Percentiles rank a stretch among this genome's conserved stretches.
Conservation (phyloP, 2,888 invertebrate genomes). For the Parnassius glacialis region DNA sequence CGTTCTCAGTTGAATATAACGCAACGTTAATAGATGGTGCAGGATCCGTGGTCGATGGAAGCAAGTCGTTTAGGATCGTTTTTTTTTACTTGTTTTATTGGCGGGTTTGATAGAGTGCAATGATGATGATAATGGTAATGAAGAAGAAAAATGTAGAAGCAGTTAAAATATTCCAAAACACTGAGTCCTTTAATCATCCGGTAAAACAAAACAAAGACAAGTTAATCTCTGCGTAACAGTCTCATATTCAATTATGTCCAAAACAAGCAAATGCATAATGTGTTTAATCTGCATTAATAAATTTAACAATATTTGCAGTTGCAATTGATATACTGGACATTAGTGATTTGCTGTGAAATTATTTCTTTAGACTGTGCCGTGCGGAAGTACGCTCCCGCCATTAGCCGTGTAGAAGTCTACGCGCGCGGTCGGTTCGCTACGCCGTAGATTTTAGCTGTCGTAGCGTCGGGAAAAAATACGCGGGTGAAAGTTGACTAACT, state of each 20-base stretch:
- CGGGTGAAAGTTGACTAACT: slow-evolving; percentile 32
- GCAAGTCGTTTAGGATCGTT: too few relatives aligned
- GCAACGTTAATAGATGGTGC: too few relatives aligned
- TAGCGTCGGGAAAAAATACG: slow-evolving; percentile 45
- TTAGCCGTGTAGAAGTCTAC: slow-evolving; percentile 50
- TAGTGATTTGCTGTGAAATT: not conserved
- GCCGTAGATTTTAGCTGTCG: slow-evolving; percentile 50
- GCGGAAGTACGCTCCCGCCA: slow-evolving; percentile 44
- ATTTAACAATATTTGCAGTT: slow-evolving; percentile 2
- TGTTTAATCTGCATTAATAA: slow-evolving; percentile 2
- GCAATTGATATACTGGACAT: slow-evolving; percentile 1
- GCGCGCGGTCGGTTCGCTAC: slow-evolving; percentile 49
- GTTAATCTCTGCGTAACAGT: slow-evolving; percentile 17
- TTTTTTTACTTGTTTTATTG: too few relatives aligned
- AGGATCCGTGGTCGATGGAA: too few relatives aligned
- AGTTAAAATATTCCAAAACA: not conserved
- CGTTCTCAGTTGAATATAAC: too few relatives aligned
- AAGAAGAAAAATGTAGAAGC: too few relatives aligned
- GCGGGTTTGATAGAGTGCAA: too few relatives aligned
- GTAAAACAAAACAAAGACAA: slow-evolving; percentile 6
- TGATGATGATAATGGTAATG: too few relatives aligned
- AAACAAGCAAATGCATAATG: slow-evolving; percentile 12
- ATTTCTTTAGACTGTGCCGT: slow-evolving; percentile 24
- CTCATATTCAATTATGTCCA: slow-evolving; percentile 11
- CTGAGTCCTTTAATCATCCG: not conserved